Evolutionary conservation across 2,797 vertebrate species (phyloP).

Genomic region (Selene dorsalis): DNA sequence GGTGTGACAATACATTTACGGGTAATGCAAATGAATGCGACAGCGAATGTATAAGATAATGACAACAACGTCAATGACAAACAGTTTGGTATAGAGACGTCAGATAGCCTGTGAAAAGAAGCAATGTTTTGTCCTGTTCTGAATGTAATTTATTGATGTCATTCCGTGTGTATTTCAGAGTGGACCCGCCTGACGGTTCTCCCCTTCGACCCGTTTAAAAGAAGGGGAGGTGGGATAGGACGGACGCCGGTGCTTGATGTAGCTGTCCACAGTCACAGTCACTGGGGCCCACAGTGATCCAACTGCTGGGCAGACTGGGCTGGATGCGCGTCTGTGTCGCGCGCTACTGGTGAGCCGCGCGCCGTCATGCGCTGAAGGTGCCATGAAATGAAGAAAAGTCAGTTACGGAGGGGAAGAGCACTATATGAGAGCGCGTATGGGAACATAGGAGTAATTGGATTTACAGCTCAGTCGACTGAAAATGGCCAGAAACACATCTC

Average conservation of each 20-base stretch:
- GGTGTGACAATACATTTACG: constrained; percentile 1
- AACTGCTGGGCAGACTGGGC: constrained; percentile 33
- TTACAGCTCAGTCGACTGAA: constrained; percentile 47
- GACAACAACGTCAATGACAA: background rate
- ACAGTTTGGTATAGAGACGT: background rate
- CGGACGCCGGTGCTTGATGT: background rate
- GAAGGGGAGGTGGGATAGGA: background rate
- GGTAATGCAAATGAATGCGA: background rate
- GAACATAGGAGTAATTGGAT: constrained; percentile 63
- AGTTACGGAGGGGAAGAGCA: constrained; percentile 62
- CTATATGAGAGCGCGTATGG: constrained; percentile 62
- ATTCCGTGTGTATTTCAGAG: background rate
- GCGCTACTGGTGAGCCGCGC: constrained; percentile 72
- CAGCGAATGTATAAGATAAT: no score
- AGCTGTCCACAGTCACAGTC: background rate
- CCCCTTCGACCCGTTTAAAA: background rate
- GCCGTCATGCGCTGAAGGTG: constrained; percentile 78
- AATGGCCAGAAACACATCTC: constrained; percentile 91
- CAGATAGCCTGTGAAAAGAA: background rate
- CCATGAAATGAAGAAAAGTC: constrained; percentile 77
- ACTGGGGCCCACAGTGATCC: constrained; percentile 2
- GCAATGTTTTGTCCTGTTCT: rapidly evolving
- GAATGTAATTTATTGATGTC: background rate
- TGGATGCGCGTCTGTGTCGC: constrained; percentile 55
- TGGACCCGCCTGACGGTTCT: background rate